These are phyloP conservation scores for Myopa testacea DNA, from an alignment of 2,888 invertebrate species.

Conservation along the genomic window DNA sequence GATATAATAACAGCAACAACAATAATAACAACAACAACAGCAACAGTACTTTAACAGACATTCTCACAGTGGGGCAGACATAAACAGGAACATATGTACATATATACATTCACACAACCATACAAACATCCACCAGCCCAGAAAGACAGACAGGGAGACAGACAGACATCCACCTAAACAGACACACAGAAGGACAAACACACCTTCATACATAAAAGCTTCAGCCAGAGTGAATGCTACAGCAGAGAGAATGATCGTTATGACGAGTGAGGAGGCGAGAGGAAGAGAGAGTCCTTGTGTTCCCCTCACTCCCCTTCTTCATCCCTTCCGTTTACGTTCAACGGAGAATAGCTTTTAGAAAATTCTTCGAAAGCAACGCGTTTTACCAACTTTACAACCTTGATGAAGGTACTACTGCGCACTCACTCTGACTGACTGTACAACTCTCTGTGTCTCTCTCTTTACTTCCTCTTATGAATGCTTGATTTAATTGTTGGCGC, in stretches of 20 bases:
- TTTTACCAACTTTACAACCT: not conserved
- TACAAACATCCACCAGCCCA: not conserved
- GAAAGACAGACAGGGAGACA: not conserved
- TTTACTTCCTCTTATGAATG: no score
- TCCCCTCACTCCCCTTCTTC: no score
- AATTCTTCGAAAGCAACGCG: not conserved
- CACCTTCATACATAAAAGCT: no score
- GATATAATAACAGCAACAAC: not conserved
- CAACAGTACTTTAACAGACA: not conserved
- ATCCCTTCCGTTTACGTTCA: not conserved
- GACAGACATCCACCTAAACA: no score
- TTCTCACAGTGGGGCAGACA: not conserved
- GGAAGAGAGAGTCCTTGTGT: no score
- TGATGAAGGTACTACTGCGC: not conserved
- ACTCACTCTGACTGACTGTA: no score
- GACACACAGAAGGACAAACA: no score
- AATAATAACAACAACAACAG: not conserved
- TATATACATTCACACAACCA: conserved; percentile 28
- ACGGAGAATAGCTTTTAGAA: conserved; percentile 43
- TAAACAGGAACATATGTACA: conserved; percentile 31
- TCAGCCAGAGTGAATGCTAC: no score
- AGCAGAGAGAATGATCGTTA: no score
- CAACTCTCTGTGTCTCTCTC: no score
- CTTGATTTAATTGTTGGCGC: no score
- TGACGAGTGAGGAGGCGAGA: no score